These are phyloP conservation scores for Limnephilus rhombicus DNA, from an alignment of 2,888 invertebrate genomes.

Conservation along the genomic window DNA sequence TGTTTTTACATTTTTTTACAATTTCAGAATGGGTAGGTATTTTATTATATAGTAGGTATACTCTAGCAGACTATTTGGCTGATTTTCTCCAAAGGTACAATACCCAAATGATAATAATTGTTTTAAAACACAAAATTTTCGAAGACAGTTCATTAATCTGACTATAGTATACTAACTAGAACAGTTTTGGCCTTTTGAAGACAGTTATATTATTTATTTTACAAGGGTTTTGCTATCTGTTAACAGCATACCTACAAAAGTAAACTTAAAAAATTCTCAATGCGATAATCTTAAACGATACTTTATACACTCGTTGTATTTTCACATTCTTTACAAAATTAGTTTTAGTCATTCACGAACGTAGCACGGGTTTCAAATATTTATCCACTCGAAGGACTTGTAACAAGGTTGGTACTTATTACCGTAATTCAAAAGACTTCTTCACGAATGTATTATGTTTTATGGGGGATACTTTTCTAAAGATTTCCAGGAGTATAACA, in stretches of 20 bases:
- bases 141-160: background rate
- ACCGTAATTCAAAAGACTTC: background rate
- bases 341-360: background rate
- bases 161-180: background rate
- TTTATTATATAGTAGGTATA: background rate
- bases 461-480: background rate
- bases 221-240: background rate
- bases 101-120: too few species aligned
- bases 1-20: background rate
- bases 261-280: background rate
- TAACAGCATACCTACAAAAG: background rate
- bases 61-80: background rate
- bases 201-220: background rate
- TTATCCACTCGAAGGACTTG: background rate
- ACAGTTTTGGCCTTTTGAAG: background rate
- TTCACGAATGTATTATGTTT: background rate
- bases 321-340: background rate
- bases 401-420: too few species aligned
- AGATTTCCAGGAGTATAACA: background rate
- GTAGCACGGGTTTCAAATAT: background rate
- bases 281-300: background rate
- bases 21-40: background rate
- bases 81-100: background rate
- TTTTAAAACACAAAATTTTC: too few species aligned
- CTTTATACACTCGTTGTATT: background rate